These are phyloP conservation scores for Engystomops pustulosus DNA, from an alignment of 2,113 vertebrate genomes.

Conservation along the genomic window DNA sequence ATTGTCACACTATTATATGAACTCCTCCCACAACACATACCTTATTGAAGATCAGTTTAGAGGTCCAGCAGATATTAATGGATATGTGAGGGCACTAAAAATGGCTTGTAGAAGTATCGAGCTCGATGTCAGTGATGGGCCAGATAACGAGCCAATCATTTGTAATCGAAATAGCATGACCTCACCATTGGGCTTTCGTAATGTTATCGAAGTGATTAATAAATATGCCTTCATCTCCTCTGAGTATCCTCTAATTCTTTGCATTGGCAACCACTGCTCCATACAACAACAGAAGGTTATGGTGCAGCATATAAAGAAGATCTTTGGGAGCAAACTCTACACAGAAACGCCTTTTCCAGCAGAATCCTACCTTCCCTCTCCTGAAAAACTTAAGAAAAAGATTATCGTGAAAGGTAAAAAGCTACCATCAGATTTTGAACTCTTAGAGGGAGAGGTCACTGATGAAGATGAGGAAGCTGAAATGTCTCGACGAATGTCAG, in stretches of 20 bases:
- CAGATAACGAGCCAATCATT: conserved; percentile 90
- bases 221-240: conserved; percentile 92
- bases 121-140: conserved; percentile 90
- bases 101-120: conserved; percentile 92
- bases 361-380: conserved; percentile 85
- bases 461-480: conserved; percentile 96
- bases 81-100: conserved; percentile 88
- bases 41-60: conserved; percentile 92
- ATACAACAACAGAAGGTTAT: conserved; percentile 85
- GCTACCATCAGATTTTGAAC: conserved; percentile 76
- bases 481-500: conserved; percentile 77
- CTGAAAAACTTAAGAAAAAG: conserved; percentile 88
- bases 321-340: conserved; percentile 86
- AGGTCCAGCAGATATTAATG: conserved; percentile 89
- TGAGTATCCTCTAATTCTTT: conserved; percentile 90
- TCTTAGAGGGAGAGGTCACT: conserved; percentile 89
- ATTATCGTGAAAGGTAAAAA: conserved; percentile 93
- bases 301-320: conserved; percentile 86
- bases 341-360: conserved; percentile 78
- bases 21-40: conserved; percentile 93
- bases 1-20: conserved; percentile 96
- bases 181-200: conserved; percentile 79
- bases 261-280: conserved; percentile 91
- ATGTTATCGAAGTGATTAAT: conserved; percentile 90
- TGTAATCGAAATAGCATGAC: conserved; percentile 86